Conservation (phyloP, 2,888 invertebrate genomes). For the Lydus trimaculatus region DNA sequence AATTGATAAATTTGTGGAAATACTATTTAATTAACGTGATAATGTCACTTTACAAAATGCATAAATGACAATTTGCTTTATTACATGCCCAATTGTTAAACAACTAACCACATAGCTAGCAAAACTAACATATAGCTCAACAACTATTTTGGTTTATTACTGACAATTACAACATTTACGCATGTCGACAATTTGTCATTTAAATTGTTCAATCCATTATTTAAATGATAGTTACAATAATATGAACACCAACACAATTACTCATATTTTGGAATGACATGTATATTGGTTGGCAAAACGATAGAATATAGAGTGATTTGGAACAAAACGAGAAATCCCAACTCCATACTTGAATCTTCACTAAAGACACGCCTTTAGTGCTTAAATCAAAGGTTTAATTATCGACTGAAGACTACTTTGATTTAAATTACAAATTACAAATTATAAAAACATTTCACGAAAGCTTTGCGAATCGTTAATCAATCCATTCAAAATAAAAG, state of each 20-base stretch:
- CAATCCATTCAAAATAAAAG: background rate
- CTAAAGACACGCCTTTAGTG: no score
- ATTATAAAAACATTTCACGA: background rate
- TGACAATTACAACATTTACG: background rate
- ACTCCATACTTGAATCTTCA: no score
- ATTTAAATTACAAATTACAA: background rate
- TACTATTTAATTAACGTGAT: background rate
- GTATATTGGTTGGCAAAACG: no score
- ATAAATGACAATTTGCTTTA: background rate
- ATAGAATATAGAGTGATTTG: no score
- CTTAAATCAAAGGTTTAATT: no score
- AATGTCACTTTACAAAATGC: background rate
- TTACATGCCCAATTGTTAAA: background rate
- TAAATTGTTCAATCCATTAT: background rate
- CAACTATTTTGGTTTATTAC: constrained; percentile 3
- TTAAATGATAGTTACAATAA: no score
- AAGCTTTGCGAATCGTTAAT: background rate
- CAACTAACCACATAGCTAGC: background rate
- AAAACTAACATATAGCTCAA: background rate
- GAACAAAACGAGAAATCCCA: no score
- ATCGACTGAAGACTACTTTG: background rate
- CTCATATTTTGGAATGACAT: no score
- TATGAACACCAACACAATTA: no score
- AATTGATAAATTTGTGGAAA: background rate
- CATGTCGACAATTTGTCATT: background rate